Base-by-base conservation (phyloP, 2,888 invertebrate species). In the Sisyra nigra region DNA sequence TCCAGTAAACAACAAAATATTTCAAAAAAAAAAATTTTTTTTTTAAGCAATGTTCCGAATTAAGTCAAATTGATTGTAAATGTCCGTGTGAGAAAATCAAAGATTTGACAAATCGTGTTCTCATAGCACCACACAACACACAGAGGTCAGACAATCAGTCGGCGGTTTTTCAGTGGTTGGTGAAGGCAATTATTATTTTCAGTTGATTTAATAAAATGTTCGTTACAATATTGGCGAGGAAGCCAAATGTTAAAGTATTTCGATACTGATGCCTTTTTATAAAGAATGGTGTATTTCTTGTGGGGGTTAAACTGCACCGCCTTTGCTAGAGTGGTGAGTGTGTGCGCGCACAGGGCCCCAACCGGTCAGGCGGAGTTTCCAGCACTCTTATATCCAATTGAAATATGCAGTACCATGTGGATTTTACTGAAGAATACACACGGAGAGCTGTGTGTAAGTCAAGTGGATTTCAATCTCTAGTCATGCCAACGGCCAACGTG, bases 381-480 rank as follows among this genome's bases (percentile, higher is more conserved):
- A 60, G 54, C 63, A 63, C 60, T 61, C 58, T 59, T 62, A n/a
- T 64, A 64, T 62, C 63, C 60, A 40, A 40, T 40, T 40, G 24
- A 30, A 40, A 3, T 24, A 24, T 24, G 24, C 24, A 24, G 24
- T 24, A 7, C 24, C 24, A 24, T 24, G 24, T 24, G 24, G 24
- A 24, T 24, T 24, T 7, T 24, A 24, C 24, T 7, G 24, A 24
- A 24, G 24, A 24, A 24, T 24, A 24, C 24, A n/a, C n/a, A n/a
- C n/a, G n/a, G n/a, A n/a, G n/a, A n/a, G n/a, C n/a, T n/a, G n/a
- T n/a, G n/a, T 7, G 24, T 24, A 7, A 24, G 24, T 24, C 24
- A 24, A 24, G 24, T 24, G 24, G 24, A 24, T 24, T 24, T 24
- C 7, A 3, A 24, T 3, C n/a, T n/a, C 24, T 24, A 24, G 24